Evolutionary conservation across 1,140 invertebrate species (phyloP).

Genomic region (Orchesella cincta): DNA sequence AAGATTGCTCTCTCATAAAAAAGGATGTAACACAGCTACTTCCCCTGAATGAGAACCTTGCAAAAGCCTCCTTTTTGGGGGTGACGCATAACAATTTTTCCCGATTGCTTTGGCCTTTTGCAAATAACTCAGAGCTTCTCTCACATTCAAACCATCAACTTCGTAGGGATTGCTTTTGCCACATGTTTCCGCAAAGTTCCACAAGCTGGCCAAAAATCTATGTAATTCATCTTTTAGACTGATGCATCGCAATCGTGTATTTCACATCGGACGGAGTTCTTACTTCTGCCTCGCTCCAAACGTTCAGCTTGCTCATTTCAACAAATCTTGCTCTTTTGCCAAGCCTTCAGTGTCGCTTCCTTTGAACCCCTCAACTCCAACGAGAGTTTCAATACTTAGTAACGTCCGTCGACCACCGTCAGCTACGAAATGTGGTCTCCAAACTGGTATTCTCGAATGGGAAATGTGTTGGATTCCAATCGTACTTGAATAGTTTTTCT

Average conservation of each 20-base stretch:
- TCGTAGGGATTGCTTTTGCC: neutral
- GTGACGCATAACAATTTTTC: neutral
- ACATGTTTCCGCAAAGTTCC: neutral
- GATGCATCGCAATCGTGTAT: neutral
- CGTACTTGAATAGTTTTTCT: neutral
- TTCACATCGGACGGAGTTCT: neutral
- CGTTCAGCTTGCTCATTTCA: constrained; percentile 11
- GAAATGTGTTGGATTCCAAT: constrained; percentile 9
- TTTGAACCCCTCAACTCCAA: neutral
- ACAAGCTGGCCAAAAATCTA: too few relatives aligned
- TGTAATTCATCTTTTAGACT: neutral
- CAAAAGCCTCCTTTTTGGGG: neutral
- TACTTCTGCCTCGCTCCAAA: constrained; percentile 2
- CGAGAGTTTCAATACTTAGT: neutral
- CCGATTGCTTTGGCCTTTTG: constrained; percentile 13
- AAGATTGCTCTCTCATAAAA: neutral
- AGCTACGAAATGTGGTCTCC: neutral
- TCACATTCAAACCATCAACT: neutral
- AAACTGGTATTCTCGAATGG: neutral
- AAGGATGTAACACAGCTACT: neutral
- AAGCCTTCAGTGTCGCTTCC: neutral
- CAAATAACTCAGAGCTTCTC: neutral
- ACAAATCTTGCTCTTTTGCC: neutral
- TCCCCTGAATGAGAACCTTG: neutral
- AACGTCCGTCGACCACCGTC: neutral